Evolutionary conservation across 2,113 vertebrate genomes (phyloP), one percentile per base, ranked within the genome.

Genomic region (Barnardius zonarius): DNA sequence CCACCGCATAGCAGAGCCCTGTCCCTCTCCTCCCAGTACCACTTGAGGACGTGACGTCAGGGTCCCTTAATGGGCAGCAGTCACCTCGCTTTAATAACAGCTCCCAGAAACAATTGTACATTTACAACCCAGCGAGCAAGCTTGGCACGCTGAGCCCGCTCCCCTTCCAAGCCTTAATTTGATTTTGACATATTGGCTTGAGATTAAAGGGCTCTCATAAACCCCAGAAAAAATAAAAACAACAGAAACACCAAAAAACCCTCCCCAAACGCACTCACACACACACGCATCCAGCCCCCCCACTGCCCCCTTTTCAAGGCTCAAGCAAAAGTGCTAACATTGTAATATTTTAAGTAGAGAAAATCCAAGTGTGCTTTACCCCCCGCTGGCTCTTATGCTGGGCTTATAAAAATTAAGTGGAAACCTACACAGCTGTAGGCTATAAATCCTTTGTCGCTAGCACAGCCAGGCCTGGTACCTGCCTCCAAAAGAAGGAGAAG

Each of bases 361-460:
- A 97, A 98, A 98, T 98, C 97, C 96, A 97, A 98, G 97, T 98
- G 97, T 97, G 97, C 94, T 98, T 98, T 98, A 97, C 97, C 97
- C 97, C 97, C 98, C 17, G 96, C 97, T 94, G 97, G 94, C 82
- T 97, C 97, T 97, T 96, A 97, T 94, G 91, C 96, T 91, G 92
- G 95, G 96, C 98, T 98, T 98, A 98, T 98, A 98, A 98, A 98
- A 98, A 98, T 98, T 97, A 98, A 98, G 97, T 95, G 97, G 98
- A 97, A 98, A 97, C 97, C 97, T 97, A 97, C 89, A 89, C 98
- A 98, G 98, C 98, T 98, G 98, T 97, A 96, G 97, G 97, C 98
- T 96, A 97, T 98, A 98, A 98, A 98, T 98, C 97, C 96, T 97
- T 97, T 96, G 93, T 97, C 31, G 78, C 96, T 61, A 92, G 97